A percentile compares a stretch with the other conserved stretches of the same genome.
phyloP scores from a whole-genome alignment of 2,888 invertebrate genomes.

The Idaea biselata region DNA sequence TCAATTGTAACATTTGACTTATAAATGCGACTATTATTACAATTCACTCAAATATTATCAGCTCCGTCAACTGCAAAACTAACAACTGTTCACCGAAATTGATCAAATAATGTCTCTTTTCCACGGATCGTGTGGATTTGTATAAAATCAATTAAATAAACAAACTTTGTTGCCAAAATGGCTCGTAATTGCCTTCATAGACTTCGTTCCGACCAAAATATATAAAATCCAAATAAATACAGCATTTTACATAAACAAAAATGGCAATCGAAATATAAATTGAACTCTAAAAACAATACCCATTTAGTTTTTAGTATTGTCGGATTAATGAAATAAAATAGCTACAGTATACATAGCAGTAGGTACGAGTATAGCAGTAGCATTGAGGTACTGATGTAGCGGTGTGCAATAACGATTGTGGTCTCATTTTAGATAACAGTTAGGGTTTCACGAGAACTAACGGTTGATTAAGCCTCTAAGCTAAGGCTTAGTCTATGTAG shows the following conservation, averaged over 20 bases:
- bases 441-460: neutral
- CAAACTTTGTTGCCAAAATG: neutral
- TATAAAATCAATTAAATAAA: neutral
- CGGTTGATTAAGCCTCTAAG: neutral
- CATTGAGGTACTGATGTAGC: too few relatives aligned
- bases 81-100: neutral
- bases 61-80: neutral
- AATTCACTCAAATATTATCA: neutral
- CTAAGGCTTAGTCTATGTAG: neutral
- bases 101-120: neutral
- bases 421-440: neutral
- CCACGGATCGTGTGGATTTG: neutral
- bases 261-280: conserved; percentile 26
- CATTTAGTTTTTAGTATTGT: conserved; percentile 20
- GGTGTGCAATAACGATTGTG: neutral
- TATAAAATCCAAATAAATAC: conserved; percentile 8
- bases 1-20: neutral
- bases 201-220: neutral
- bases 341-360: neutral
- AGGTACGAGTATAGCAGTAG: too few relatives aligned
- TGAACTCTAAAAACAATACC: conserved; percentile 21
- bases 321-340: conserved; percentile 30
- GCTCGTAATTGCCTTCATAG: neutral
- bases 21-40: neutral
- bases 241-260: conserved; percentile 1